A percentile compares a stretch with the other conserved stretches of the same genome.
These are phyloP conservation scores for Telenomus remus DNA, from an alignment of 1,140 invertebrate species.

Conservation along the genomic window DNA sequence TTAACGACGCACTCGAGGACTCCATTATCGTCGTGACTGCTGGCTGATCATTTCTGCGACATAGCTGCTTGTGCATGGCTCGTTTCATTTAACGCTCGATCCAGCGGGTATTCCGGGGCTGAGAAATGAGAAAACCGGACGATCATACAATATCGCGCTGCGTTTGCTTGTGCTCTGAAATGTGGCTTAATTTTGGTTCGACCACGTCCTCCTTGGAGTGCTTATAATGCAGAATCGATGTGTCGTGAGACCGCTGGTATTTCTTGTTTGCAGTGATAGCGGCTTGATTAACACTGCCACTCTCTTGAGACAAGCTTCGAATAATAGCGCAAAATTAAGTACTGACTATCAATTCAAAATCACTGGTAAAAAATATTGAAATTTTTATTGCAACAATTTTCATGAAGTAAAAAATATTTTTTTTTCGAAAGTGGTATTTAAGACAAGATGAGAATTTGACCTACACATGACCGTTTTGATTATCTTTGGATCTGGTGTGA, in stretches of 20 bases:
- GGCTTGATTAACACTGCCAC: too few species aligned
- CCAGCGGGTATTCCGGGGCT: slow-evolving; percentile 19
- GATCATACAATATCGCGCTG: slow-evolving; percentile 41
- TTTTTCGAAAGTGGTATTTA: too few species aligned
- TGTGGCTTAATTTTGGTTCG: slow-evolving; percentile 41
- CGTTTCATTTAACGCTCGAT: slow-evolving; percentile 51
- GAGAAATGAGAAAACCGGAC: slow-evolving; percentile 36
- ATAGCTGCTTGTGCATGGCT: slow-evolving; percentile 38
- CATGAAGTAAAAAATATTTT: too few species aligned
- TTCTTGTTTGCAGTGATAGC: slow-evolving; percentile 28
- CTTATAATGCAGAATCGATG: slow-evolving; percentile 35
- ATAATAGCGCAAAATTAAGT: too few species aligned
- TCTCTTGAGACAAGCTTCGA: too few species aligned
- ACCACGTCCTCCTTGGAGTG: slow-evolving; percentile 5
- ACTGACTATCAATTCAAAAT: too few species aligned
- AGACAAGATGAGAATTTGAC: too few species aligned
- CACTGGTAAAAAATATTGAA: too few species aligned
- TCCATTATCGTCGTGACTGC: slow-evolving; percentile 47
- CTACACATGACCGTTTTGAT: too few species aligned
- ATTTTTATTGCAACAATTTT: too few species aligned
- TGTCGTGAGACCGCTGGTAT: slow-evolving; percentile 20
- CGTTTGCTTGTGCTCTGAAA: slow-evolving; percentile 31
- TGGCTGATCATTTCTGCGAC: slow-evolving; percentile 41
- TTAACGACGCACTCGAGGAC: slow-evolving; percentile 54
- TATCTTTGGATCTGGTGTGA: too few species aligned